Evolutionary conservation across 2,113 vertebrate genomes (phyloP), one percentile per base, ranked within the genome.

Genomic region (Hassar affinis): DNA sequence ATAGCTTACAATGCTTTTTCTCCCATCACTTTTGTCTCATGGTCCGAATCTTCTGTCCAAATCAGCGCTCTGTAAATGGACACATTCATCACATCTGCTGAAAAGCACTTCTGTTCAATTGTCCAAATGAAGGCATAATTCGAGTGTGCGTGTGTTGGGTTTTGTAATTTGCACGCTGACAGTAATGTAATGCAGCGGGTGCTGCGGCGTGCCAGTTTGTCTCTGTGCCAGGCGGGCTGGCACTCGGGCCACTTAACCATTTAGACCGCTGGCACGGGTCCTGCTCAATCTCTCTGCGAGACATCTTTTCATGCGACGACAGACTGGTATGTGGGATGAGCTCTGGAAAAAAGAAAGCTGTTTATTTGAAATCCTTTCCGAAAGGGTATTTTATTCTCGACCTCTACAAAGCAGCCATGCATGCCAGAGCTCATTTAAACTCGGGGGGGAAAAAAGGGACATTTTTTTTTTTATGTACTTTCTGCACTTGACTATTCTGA

Each of bases 241-340:
- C 92, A 91, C 90, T 89, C 74, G 80, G 88, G 89, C 87, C 89
- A 88, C 88, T 93, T 93, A 90, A 91, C 90, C 89, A 85, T 94
- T 93, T 92, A 93, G 91, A 91, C 92, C 84, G 85, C 88, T 93
- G 91, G 90, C 88, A 89, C 86, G 72, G 82, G 85, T 88, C 91
- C 91, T 89, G 86, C 72, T 83, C 85, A 83, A 80, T 88, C 85
- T 89, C 87, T 90, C 90, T 83, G 90, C 78, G 15, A 84, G 79
- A 61, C 75, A 57, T 80, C 85, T 89, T 75, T 76, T 86, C 78
- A 79, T 57, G 66, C 20, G 42, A 83, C 20, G 33, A 52, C 83
- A 84, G 82, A 72, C 79, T 72, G 84, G 75, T 82, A 61, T 77
- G 35, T 79, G 12, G 75, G 42, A 85, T 51, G 75, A 57, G 76